Base-by-base conservation (phyloP, 2,797 vertebrate genomes). In the Hoplostethus mediterraneus region DNA sequence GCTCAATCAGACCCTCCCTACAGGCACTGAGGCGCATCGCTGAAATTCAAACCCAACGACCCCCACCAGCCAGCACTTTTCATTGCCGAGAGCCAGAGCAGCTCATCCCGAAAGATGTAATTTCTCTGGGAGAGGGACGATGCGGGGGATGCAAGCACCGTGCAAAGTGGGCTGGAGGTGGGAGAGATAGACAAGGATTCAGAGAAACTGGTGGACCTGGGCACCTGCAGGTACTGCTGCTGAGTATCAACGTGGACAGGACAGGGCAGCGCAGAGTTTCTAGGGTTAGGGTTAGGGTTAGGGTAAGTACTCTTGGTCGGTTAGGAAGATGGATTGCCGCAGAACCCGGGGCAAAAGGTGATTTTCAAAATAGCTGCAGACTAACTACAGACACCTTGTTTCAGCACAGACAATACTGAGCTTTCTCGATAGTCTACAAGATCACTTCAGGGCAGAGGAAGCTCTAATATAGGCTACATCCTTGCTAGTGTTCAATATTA, bases 21-120 rank as follows among this genome's bases (percentile, higher is more conserved):
- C 73, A 80, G 58, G 86, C 89, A 88, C 76, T 90, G 86, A 90
- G 88, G 90, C 91, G 80, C 79, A 90, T 88, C 80, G 6, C 66
- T 90, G 84, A 92, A 90, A 90, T 87, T 73, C 78, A 90, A 93
- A 85, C 84, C 92, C 80, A 69, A 71, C 71, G 67, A 87, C 82
- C 82, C 82, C 73, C 78, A 71, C 54, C 72, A 66, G 69, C 47
- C 77, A 76, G 83, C 77, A 82, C 82, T 82, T 67, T 69, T 80
- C 55, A 74, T 56, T 75, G 63, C 71, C 74, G 67, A 85, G 77
- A 75, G 72, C 54, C 49, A 69, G 58, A 83, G 77, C 74, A 84
- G 71, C 81, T 89, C 85, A 84, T 83, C 80, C 80, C 62, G 73
- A 90, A 90, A 87, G 81, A 89, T 80, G 74, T 79, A 36, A 83